These are phyloP conservation scores for Brevipalpus yothersi DNA, from an alignment of 1,140 invertebrate genomes.

Conservation along the genomic window DNA sequence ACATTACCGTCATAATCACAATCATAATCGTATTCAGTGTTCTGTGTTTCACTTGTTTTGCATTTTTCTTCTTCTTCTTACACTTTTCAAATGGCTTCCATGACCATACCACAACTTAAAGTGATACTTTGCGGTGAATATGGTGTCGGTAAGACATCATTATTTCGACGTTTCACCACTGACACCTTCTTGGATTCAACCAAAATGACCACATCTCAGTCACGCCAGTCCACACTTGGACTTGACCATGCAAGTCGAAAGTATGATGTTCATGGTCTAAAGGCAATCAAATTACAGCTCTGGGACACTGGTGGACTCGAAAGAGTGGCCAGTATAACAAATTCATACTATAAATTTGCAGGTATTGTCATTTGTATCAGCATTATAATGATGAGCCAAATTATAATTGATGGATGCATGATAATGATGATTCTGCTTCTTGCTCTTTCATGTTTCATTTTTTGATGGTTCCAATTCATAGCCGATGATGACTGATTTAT, in stretches of 20 bases:
- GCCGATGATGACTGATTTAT: too few relatives aligned
- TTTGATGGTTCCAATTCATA: too few relatives aligned
- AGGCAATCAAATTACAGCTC: constrained; percentile 32
- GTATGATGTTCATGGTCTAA: constrained; percentile 4
- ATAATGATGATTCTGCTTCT: too few relatives aligned
- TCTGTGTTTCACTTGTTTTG: not conserved
- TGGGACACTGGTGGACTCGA: constrained; percentile 89
- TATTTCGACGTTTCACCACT: constrained; percentile 68
- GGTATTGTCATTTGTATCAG: too few relatives aligned
- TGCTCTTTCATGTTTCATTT: too few relatives aligned
- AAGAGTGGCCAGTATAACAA: constrained; percentile 70
- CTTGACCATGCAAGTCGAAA: constrained; percentile 44
- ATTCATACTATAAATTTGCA: constrained; percentile 77
- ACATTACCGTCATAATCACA: too few relatives aligned
- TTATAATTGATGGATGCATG: too few relatives aligned
- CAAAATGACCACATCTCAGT: constrained; percentile 20
- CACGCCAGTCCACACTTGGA: constrained; percentile 58
- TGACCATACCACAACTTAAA: constrained; percentile 49
- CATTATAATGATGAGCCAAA: too few relatives aligned
- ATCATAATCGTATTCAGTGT: too few relatives aligned
- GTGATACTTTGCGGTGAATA: constrained; percentile 84
- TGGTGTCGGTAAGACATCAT: constrained; percentile 75
- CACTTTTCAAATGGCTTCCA: constrained; percentile 2
- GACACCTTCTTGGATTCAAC: constrained; percentile 49
- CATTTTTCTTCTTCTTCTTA: not conserved